Evolutionary conservation across 2,113 vertebrate species (phyloP), one percentile per base, ranked within the genome.

Genomic region (Pelusios castaneus): DNA sequence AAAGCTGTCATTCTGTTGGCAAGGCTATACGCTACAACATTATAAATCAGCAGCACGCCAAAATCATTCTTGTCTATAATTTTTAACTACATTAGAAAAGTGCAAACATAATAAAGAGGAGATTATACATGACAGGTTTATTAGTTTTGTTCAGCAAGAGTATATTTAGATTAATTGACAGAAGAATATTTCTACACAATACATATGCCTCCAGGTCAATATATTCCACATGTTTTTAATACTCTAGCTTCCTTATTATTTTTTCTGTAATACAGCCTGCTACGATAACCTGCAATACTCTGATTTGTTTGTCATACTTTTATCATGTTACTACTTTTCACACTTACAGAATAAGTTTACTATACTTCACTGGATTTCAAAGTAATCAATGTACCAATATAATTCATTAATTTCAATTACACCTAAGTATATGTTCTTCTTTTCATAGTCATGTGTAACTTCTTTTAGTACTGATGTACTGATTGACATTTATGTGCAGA

Each of bases 1-100:
- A 97, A 95, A 43, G 88, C 55, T 95, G 90, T 93, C 92, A 88
- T 92, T 96, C 96, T 96, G 87, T 91, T 97, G 93, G 96, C 88
- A 97, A 96, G 82, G 77, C 81, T 95, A 93, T 95, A 94, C 47
- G 95, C 17, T 22, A 85, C 91, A 93, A 96, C 94, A 92, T 87
- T 96, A 95, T 83, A 97, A 96, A 97, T 51, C 81, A 84, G 47
- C 93, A 96, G 96, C 91, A 97, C 96, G 97, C 95, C 97, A 96
- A 97, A 97, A 94, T 85, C 70, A 94, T 95, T 97, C 90, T 97
- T 95, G 88, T 90, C 91, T 93, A 73, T 94, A 97, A 95, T 93
- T 97, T 95, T 97, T 95, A 97, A 96, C 45, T 80, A 60, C 89
- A 92, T 90, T 89, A 95, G 49, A 86, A 94, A 96, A 97, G 84